Percentiles rank a stretch among this genome's conserved stretches.
Evolutionary conservation across 2,797 vertebrate genomes (phyloP).

Genomic region (Rhabdomys pumilio): DNA sequence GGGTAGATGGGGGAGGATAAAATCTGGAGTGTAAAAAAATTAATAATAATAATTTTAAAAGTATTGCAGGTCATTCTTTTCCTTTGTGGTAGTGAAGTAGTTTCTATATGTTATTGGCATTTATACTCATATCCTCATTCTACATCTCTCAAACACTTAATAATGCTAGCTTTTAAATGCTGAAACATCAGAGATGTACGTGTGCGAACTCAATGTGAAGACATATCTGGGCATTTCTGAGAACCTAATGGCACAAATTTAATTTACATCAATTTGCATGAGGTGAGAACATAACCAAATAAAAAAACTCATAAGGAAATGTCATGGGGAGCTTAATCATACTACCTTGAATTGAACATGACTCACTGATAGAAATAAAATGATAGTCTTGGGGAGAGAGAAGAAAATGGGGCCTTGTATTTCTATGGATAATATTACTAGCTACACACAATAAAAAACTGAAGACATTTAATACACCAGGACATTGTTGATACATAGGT

Average conservation of each 20-base stretch:
- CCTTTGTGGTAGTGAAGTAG: not conserved
- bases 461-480: not conserved
- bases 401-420: not conserved
- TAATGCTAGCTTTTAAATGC: not conserved
- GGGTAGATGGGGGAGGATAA: too few relatives aligned
- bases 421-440: not conserved
- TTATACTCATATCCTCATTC: not conserved
- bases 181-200: not conserved
- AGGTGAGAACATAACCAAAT: not conserved
- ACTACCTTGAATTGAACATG: constrained; percentile 23
- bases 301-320: constrained; percentile 47
- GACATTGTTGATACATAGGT: too few relatives aligned
- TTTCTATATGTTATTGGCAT: not conserved
- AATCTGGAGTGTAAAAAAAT: too few relatives aligned
- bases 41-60: too few relatives aligned
- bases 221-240: not conserved
- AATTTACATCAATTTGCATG: constrained; percentile 43
- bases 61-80: not conserved
- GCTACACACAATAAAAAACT: too few relatives aligned
- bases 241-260: not conserved
- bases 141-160: not conserved
- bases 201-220: not conserved
- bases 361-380: not conserved
- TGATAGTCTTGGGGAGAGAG: not conserved
- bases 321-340: not conserved